Evolutionary conservation across 2,888 invertebrate genomes (phyloP), one percentile per base, ranked within the genome.

Genomic region (Apodemia mormo): DNA sequence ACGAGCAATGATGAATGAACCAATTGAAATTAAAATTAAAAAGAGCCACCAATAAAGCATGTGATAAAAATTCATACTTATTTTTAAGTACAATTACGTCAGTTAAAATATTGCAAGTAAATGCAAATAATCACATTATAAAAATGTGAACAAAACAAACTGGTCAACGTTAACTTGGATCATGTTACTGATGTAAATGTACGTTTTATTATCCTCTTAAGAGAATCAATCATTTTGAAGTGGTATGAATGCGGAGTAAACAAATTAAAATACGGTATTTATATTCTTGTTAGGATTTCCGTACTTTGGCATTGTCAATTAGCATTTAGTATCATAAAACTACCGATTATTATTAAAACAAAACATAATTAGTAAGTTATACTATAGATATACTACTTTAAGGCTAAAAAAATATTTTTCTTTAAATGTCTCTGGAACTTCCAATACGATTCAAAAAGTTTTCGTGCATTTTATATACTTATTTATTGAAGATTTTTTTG

Each of bases 161-260:
- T 58, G 58, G 9, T 49, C 14, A 45, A 10, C 3, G 45, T 45
- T 45, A 49, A 49, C 49, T 49, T 49, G 49, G 29, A 30, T 58
- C 30, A 58, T 33, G 6, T 58, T 40, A 40, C 56, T 43, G 40
- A 56, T 67, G 68, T 68, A 64, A 65, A 40, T 40, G 68, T 29
- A 10, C 65, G 65, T 37, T 65, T 52, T 65, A 68, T 65, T 37
- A 65, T 64, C 58, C 58, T 4, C 40, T 68, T 7, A 40, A 58
- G 37, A 29, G n/a, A 68, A 68, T 68, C 54, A 68, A 68, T 68
- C 68, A 68, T 54, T 68, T 14, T 68, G 37, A 65, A 68, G 68
- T 65, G 65, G 54, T 43, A 30, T 33, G 8, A 56, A 43, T 45
- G 58, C 49, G 14, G 10, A 68, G 29, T 29, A 52, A 65, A 37